phyloP scores from a whole-genome alignment of 1,140 invertebrate genomes.

The Arion vulgaris region DNA sequence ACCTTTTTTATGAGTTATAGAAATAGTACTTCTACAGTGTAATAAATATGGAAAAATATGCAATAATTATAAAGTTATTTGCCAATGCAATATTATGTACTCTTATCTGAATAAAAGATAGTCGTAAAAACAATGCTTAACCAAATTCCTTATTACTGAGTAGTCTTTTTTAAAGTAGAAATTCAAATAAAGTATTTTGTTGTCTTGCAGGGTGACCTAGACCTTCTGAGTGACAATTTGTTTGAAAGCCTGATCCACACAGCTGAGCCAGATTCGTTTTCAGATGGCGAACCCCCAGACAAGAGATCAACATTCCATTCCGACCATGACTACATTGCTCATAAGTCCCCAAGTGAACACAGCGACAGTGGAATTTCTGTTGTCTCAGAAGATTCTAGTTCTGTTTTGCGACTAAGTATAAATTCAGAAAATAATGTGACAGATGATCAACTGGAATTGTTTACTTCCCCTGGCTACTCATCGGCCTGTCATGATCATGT shows the following conservation, averaged over 20 bases:
- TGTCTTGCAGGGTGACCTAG: constrained; percentile 18
- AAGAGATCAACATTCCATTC: constrained; percentile 25
- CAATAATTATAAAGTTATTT: too few species aligned
- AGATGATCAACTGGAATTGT: constrained; percentile 35
- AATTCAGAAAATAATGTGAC: constrained; percentile 30
- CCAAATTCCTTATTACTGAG: too few species aligned
- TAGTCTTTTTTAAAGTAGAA: too few species aligned
- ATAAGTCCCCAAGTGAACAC: constrained; percentile 39
- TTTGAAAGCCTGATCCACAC: constrained; percentile 31
- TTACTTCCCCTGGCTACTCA: neutral
- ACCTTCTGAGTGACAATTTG: constrained; percentile 28
- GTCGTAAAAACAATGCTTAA: too few species aligned
- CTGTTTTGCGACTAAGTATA: neutral
- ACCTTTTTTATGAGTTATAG: too few species aligned
- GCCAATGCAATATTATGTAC: too few species aligned
- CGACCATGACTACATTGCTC: constrained; percentile 37
- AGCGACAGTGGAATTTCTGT: constrained; percentile 40
- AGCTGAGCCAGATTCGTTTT: constrained; percentile 22
- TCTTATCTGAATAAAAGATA: too few species aligned
- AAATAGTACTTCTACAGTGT: too few species aligned
- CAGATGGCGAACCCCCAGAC: constrained; percentile 18
- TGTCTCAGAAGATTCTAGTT: constrained; percentile 30
- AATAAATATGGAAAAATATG: too few species aligned
- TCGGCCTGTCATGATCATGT: neutral
- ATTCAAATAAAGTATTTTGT: too few species aligned